These are phyloP conservation scores for Poicephalus meyeri DNA, from an alignment of 2,113 vertebrate genomes.

Conservation along the genomic window DNA sequence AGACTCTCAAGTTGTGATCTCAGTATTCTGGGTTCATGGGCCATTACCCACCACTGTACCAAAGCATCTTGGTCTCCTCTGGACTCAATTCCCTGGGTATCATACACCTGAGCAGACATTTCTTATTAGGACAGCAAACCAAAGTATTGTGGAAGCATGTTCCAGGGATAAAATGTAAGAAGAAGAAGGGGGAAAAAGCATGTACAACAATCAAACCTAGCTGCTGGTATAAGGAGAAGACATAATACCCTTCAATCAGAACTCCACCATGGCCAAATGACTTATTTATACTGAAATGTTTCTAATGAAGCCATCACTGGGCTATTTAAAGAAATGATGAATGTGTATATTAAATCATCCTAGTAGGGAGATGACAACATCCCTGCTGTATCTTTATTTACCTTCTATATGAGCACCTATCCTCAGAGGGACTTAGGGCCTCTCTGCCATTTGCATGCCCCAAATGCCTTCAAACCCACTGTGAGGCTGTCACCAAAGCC, in stretches of 20 bases:
- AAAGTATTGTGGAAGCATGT: neutral
- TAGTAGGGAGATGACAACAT: conserved; percentile 39
- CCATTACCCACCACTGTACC: neutral
- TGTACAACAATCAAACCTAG: neutral
- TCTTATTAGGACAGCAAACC: neutral
- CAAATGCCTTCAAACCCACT: neutral
- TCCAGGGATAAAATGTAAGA: neutral
- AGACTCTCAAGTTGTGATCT: neutral
- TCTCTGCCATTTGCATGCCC: conserved; percentile 36
- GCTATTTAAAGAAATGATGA: conserved; percentile 39
- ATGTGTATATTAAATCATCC: conserved; percentile 30
- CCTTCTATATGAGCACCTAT: neutral
- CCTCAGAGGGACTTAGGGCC: neutral
- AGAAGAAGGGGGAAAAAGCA: neutral
- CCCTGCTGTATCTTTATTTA: conserved; percentile 42
- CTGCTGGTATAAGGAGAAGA: neutral
- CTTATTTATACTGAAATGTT: conserved; percentile 27
- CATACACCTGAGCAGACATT: neutral
- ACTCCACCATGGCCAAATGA: neutral
- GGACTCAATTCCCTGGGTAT: neutral
- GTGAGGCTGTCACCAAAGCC: neutral
- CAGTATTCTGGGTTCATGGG: neutral
- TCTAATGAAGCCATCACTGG: conserved; percentile 38
- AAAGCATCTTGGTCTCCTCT: neutral
- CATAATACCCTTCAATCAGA: neutral